Evolutionary conservation across 2,888 invertebrate genomes (phyloP), one percentile per base, ranked within the genome.

Genomic region (Bellardia pandia): DNA sequence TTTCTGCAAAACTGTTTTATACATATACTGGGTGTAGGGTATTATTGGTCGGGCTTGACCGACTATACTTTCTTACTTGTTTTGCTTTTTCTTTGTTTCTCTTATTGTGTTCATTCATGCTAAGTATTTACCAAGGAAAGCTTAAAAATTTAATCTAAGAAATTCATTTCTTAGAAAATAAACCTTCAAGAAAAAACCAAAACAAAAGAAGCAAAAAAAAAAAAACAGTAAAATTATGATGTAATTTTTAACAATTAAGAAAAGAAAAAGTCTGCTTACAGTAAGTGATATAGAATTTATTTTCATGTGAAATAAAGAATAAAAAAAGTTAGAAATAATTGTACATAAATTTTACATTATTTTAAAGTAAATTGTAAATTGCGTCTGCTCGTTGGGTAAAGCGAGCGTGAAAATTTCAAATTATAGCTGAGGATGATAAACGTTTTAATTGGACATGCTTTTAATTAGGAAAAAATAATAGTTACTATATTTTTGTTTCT

Each of bases 151-250:
- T 45, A 48, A 66, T 45, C 68, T 68, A 5, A 23, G 45, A 45
- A 45, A 68, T 68, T 30, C 45, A 42, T 68, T 69, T 69, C 16
- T 30, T 53, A 69, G 51, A 30, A 69, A 69, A 69, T 51, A 69
- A 14, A 62, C 8, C 33, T 62, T 37, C 7, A 37, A 40, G 23
- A 23, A 23, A 33, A 33, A 45, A 62, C n/a, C 2, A 58, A 58
- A 23, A 23, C 5, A 3, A 13, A 58, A 37, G 37, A 37, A 3
- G 37, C 3, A 13, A 42, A 40, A 42, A 23, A 0, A 42, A 16
- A 11, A 42, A 42, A 9, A 1, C 13, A 23, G 37, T 11, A 40
- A 66, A 23, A 16, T 16, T 40, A 64, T 40, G 9, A 42, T 42
- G 40, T 42, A 66, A 42, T 66, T 42, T 42, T 45, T n/a, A 66